Evolutionary conservation across 2,113 vertebrate genomes (phyloP).

Genomic region (Chaenogobius annularis): DNA sequence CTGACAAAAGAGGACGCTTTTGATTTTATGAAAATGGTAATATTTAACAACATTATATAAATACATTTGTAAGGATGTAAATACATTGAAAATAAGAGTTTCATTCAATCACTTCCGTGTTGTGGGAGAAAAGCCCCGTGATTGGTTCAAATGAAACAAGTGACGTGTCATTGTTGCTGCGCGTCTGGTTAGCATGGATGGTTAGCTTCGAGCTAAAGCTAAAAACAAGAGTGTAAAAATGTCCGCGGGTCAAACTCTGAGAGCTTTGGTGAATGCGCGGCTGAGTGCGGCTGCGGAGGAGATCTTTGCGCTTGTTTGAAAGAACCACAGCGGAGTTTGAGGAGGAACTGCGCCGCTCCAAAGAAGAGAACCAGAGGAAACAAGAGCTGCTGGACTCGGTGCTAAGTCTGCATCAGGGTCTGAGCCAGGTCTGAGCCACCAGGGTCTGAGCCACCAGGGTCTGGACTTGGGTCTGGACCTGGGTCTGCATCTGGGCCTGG

Average conservation of each 20-base stretch:
- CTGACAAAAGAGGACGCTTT: too few species aligned
- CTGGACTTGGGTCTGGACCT: too few species aligned
- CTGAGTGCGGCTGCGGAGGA: neutral
- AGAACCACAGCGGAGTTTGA: neutral
- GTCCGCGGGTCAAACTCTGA: neutral
- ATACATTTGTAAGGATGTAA: too few species aligned
- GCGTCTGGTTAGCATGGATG: neutral
- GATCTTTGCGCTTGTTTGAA: neutral
- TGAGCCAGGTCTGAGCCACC: too few species aligned
- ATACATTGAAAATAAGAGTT: conserved; percentile 31
- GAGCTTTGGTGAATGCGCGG: neutral
- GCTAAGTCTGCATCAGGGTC: too few species aligned
- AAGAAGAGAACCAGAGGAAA: neutral
- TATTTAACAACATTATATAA: too few species aligned
- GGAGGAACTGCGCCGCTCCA: neutral
- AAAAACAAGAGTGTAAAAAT: neutral
- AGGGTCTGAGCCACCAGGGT: too few species aligned
- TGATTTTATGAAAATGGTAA: too few species aligned
- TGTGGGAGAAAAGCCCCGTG: conserved; percentile 10
- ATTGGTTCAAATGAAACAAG: conserved; percentile 58
- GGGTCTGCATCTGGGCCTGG: too few species aligned
- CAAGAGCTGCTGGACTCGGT: neutral
- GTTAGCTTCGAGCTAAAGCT: neutral
- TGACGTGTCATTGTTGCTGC: conserved; percentile 17
- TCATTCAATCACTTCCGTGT: conserved; percentile 68